Base-by-base conservation (phyloP, 2,888 invertebrate genomes). In the Parnassius smintheus region DNA sequence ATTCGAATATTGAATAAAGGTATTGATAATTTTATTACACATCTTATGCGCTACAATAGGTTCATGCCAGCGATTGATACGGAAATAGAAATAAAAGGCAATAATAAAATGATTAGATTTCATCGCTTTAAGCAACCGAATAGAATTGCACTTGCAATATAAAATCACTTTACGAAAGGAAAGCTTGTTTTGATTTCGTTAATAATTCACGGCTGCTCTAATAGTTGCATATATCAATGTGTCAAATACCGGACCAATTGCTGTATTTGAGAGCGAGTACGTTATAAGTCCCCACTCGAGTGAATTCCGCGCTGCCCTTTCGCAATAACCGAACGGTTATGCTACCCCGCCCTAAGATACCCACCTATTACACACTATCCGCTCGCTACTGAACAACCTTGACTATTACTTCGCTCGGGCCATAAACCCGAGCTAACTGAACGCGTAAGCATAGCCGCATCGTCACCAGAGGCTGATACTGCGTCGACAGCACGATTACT, bases 321-420 rank as follows among this genome's bases (percentile, higher is more conserved):
- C 85, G 86, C 86, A 89, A 88, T 67, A 63, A 60, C 55, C 53
- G 65, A 70, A 59, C 65, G 63, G 63, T 66, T 68, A 68, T 64
- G 59, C 77, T 80, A 80, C 82, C 81, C 88, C 90, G 90, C 91
- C 91, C 86, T 80, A 72, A 72, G 72, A 71, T 75, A 81, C 83
- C 86, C 83, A 84, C 86, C 88, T 86, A 89, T 88, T 87, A 89
- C 74, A 58, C 53, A 49, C 53, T 51, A 54, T 61, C 78, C 83
- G 74, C 70, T 82, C 85, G 91, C 91, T 91, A 91, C 90, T 68
- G 89, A 78, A 83, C 82, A 90, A 74, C 88, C 90, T 91, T 90
- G 89, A 83, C 80, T 88, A 83, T 86, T 85, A 83, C 86, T 83
- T 76, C 55, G 65, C 66, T 75, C 78, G 73, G 76, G 70, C 80